phyloP scores from a whole-genome alignment of 2,113 vertebrate genomes.

The Leptodactylus fuscus region DNA sequence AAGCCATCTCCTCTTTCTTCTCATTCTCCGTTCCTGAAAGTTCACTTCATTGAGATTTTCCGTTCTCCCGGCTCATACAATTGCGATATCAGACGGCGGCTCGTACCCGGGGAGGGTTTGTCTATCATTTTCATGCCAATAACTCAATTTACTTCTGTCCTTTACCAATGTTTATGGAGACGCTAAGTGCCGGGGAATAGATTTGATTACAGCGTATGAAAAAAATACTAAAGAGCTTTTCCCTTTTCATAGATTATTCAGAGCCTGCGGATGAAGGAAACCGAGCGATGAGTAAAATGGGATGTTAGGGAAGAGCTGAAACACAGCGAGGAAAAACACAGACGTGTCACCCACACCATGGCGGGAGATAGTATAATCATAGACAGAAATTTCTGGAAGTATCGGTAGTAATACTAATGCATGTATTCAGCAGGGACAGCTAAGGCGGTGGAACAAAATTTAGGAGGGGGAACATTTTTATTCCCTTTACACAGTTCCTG shows the following conservation, averaged over 20 bases:
- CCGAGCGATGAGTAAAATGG: neutral
- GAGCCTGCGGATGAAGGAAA: neutral
- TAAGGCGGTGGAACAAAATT: neutral
- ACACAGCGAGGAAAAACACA: neutral
- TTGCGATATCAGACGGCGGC: neutral
- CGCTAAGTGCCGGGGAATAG: constrained; percentile 34
- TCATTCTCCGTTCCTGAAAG: neutral
- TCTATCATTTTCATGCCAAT: constrained; percentile 43
- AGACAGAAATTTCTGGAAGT: neutral
- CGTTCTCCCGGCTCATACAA: neutral
- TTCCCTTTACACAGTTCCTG: too few species aligned
- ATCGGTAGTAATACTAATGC: neutral
- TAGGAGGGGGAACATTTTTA: neutral
- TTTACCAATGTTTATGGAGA: neutral
- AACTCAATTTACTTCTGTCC: constrained; percentile 37
- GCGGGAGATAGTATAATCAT: neutral
- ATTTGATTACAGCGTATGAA: constrained; percentile 44
- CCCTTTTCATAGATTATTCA: constrained; percentile 23
- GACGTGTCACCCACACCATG: neutral
- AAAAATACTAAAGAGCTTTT: neutral
- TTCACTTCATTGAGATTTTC: neutral
- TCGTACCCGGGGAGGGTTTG: neutral
- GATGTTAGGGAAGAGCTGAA: neutral
- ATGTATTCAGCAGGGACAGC: neutral
- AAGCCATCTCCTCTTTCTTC: too few species aligned